These are phyloP conservation scores for Scomberomorus guttatus DNA, from an alignment of 2,797 vertebrate species.

Conservation along the genomic window DNA sequence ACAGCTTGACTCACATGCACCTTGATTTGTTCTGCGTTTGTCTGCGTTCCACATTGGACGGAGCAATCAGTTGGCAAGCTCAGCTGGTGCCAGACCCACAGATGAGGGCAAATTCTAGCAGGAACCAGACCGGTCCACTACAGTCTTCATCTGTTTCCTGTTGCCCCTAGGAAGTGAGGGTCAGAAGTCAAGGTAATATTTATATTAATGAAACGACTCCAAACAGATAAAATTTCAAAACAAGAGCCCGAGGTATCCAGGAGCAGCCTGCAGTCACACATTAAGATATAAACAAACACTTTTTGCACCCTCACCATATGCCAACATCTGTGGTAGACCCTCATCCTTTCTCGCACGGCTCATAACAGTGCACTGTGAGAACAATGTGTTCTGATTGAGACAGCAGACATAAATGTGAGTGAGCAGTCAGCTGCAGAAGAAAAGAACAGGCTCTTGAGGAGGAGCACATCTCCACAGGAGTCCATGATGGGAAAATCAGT, in stretches of 20 bases:
- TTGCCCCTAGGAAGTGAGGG: slow-evolving; percentile 82
- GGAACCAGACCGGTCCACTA: slow-evolving; percentile 48
- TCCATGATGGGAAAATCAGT: slow-evolving; percentile 77
- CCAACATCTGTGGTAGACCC: slow-evolving; percentile 57
- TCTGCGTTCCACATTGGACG: slow-evolving; percentile 16
- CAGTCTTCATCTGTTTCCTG: slow-evolving; percentile 78
- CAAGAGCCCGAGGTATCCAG: slow-evolving; percentile 67
- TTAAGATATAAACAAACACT: slow-evolving; percentile 69
- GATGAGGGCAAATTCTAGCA: slow-evolving; percentile 49
- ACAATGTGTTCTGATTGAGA: slow-evolving; percentile 57
- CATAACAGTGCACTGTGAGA: slow-evolving; percentile 9
- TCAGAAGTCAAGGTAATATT: slow-evolving; percentile 86
- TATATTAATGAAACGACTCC: slow-evolving; percentile 80
- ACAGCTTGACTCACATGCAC: slow-evolving; percentile 33
- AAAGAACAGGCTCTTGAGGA: slow-evolving; percentile 58
- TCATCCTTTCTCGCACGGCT: slow-evolving; percentile 28
- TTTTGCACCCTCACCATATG: slow-evolving; percentile 59
- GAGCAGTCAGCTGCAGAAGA: slow-evolving; percentile 59
- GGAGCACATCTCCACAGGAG: slow-evolving; percentile 69
- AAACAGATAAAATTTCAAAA: slow-evolving; percentile 84
- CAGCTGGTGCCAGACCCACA: slow-evolving; percentile 55
- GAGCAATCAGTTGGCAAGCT: slow-evolving; percentile 42
- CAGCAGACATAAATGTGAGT: slow-evolving; percentile 67
- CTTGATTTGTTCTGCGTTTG: slow-evolving; percentile 34
- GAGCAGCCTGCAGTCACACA: slow-evolving; percentile 65